Conservation (phyloP, 2,888 invertebrate genomes). For the Himalopsyche tibetana region DNA sequence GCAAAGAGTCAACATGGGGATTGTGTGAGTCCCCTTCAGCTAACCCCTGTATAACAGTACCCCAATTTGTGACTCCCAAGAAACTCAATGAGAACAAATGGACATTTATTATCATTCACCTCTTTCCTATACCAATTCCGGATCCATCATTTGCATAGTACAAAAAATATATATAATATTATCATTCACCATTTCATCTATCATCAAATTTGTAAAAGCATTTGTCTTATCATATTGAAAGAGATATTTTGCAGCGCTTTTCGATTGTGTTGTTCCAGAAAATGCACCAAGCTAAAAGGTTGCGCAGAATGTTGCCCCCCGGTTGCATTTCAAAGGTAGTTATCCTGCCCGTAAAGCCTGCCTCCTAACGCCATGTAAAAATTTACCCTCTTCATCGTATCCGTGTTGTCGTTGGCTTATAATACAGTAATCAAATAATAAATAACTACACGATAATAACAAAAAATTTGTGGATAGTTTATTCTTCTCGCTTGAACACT, state of each 20-base stretch:
- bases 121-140: too few species aligned
- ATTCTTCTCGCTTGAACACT: too few species aligned
- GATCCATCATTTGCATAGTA: too few species aligned
- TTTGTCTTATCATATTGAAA: conserved; percentile 6
- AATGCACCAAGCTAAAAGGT: conserved; percentile 81
- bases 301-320: conserved; percentile 80
- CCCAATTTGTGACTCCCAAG: too few species aligned
- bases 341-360: conserved; percentile 13
- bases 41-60: too few species aligned
- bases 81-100: too few species aligned
- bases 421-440: not conserved
- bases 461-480: too few species aligned
- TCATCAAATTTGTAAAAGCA: conserved; percentile 46
- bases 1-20: too few species aligned
- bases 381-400: not conserved
- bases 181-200: not conserved
- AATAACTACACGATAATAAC: too few species aligned
- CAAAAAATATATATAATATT: too few species aligned
- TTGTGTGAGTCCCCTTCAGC: too few species aligned
- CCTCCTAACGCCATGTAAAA: not conserved
- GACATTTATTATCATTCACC: too few species aligned
- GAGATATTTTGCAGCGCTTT: conserved; percentile 69
- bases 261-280: conserved; percentile 77
- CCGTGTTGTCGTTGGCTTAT: not conserved
- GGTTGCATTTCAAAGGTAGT: conserved; percentile 81